These are phyloP conservation scores for Rhamphomyia laevipes DNA, from an alignment of 2,888 invertebrate species.

Conservation along the genomic window DNA sequence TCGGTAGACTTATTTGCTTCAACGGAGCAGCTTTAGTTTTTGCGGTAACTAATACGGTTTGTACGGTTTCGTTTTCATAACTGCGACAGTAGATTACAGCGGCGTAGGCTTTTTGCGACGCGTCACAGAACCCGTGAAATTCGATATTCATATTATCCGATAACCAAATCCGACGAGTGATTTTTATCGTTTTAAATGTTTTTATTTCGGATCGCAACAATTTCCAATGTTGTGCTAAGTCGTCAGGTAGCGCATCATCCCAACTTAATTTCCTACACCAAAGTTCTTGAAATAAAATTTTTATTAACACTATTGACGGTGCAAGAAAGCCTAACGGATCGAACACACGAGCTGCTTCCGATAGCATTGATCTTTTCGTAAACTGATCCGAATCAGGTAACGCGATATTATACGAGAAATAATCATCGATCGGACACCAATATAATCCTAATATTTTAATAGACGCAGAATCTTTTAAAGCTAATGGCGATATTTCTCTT, in stretches of 20 bases:
- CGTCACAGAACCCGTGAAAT: constrained; percentile 5
- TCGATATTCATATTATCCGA: too few species aligned
- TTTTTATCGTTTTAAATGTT: too few species aligned
- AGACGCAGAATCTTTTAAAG: too few species aligned
- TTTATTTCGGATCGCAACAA: background rate
- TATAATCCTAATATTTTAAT: too few species aligned
- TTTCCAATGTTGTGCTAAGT: background rate
- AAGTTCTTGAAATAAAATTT: background rate
- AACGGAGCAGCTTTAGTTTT: too few species aligned
- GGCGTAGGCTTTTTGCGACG: constrained; percentile 11
- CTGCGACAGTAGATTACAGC: too few species aligned
- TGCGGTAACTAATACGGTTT: too few species aligned
- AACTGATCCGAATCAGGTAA: background rate
- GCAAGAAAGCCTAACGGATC: background rate
- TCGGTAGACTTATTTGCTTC: constrained; percentile 9
- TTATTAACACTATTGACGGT: background rate
- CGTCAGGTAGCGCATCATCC: background rate
- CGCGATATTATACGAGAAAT: too few species aligned
- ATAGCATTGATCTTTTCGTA: background rate
- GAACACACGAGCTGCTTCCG: background rate
- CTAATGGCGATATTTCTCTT: too few species aligned
- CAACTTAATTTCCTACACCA: background rate
- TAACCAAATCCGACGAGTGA: too few species aligned
- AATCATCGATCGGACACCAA: too few species aligned
- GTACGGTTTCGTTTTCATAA: too few species aligned